Evolutionary conservation across 2,888 invertebrate genomes (phyloP).

Genomic region (Polietes domitor): DNA sequence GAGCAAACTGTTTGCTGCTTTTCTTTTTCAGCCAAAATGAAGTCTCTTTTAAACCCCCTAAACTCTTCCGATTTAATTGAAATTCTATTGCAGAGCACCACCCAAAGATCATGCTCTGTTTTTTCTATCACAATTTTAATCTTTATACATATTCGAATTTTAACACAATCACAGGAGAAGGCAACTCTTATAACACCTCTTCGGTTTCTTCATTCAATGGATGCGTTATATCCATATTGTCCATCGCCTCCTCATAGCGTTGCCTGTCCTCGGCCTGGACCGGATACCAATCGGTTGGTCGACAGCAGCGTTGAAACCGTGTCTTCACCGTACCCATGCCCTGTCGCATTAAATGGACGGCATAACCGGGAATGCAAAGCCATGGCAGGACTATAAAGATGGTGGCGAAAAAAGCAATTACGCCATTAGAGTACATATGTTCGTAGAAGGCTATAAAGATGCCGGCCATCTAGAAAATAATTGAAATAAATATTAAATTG

Average conservation of each 20-base stretch:
- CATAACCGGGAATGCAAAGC: constrained; percentile 76
- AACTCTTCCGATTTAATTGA: no score
- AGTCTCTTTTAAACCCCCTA: no score
- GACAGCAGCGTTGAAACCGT: constrained; percentile 74
- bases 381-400: constrained; percentile 72
- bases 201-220: constrained; percentile 75
- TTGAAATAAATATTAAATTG: constrained; percentile 15
- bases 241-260: constrained; percentile 75
- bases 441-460: constrained; percentile 32
- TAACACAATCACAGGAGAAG: background rate
- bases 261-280: constrained; percentile 74
- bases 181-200: constrained; percentile 62
- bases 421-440: constrained; percentile 40
- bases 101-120: constrained; percentile 73
- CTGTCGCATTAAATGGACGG: constrained; percentile 71
- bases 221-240: constrained; percentile 76
- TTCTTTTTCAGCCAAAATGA: no score
- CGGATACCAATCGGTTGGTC: constrained; percentile 80
- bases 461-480: constrained; percentile 63
- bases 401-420: constrained; percentile 55
- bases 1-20: no score
- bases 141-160: background rate
- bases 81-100: no score
- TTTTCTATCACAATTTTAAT: constrained; percentile 32
- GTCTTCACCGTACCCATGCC: constrained; percentile 72